These are phyloP conservation scores for Eudasyphora cyanicolor DNA, from an alignment of 2,888 invertebrate genomes.

Conservation along the genomic window DNA sequence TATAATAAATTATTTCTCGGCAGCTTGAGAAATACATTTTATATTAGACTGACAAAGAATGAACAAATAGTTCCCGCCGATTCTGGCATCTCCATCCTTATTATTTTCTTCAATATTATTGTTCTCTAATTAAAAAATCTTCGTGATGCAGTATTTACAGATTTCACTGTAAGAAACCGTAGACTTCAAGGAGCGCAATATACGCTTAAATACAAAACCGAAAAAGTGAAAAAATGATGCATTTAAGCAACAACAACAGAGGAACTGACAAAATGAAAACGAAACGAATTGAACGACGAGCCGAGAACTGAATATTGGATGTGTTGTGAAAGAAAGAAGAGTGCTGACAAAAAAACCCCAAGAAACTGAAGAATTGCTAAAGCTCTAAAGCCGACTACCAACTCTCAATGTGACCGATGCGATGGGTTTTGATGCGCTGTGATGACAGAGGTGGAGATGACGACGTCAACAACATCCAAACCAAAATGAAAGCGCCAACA, in stretches of 20 bases:
- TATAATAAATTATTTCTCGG: too few relatives aligned
- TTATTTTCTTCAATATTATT: too few relatives aligned
- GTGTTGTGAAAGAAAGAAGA: background rate
- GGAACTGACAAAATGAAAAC: constrained; percentile 8
- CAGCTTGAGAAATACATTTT: too few relatives aligned
- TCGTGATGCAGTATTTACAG: too few relatives aligned
- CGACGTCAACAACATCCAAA: background rate
- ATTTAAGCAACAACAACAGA: constrained; percentile 8
- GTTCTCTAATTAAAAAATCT: too few relatives aligned
- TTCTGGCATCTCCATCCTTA: too few relatives aligned
- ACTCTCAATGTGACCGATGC: background rate
- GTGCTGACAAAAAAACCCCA: too few relatives aligned
- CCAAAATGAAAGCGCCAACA: constrained; percentile 6
- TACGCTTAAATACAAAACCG: too few relatives aligned
- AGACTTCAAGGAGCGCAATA: background rate
- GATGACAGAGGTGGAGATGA: background rate
- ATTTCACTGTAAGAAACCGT: background rate
- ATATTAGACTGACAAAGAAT: too few relatives aligned
- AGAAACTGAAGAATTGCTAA: too few relatives aligned
- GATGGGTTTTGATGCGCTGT: too few relatives aligned
- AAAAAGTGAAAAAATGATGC: constrained; percentile 28
- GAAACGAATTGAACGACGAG: background rate
- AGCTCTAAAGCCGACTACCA: background rate
- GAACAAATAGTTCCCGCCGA: too few relatives aligned
- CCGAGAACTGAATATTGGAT: background rate